Evolutionary conservation across 2,888 invertebrate genomes (phyloP).

Genomic region (Chaetogeoica ovagalla): DNA sequence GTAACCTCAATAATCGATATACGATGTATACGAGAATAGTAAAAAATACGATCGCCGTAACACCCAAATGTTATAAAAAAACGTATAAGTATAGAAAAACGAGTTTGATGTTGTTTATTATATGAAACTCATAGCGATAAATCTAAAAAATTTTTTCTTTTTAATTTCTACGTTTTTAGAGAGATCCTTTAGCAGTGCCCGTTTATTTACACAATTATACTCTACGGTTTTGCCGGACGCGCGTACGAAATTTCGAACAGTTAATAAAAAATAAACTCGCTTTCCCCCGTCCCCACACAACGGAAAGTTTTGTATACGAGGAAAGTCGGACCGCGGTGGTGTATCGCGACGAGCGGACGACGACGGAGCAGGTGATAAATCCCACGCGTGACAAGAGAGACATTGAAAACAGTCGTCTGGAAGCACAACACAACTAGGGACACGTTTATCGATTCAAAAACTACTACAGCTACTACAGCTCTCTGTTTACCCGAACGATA

Average conservation of each 20-base stretch:
- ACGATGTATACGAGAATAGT: no score
- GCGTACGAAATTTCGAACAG: constrained; percentile 9
- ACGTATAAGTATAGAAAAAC: no score
- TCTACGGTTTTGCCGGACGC: not conserved
- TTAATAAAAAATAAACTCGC: not conserved
- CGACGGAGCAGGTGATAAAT: constrained; percentile 17
- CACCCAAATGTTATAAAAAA: not conserved
- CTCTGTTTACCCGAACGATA: not conserved
- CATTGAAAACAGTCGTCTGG: constrained; percentile 27
- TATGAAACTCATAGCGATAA: not conserved
- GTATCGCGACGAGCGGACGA: not conserved
- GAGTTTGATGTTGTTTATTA: constrained; percentile 10
- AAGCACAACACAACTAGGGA: constrained; percentile 5
- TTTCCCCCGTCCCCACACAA: not conserved
- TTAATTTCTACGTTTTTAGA: not conserved
- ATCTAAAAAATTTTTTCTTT: constrained; percentile 1
- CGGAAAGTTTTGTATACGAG: constrained; percentile 35
- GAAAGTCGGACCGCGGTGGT: constrained; percentile 14
- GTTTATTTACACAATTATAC: no score
- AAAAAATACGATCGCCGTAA: not conserved
- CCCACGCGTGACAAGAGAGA: constrained; percentile 48
- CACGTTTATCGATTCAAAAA: constrained; percentile 32
- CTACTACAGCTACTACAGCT: not conserved
- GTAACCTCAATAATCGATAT: no score
- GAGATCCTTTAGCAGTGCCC: no score